A percentile compares a stretch with the other conserved stretches of the same genome.
Conservation (phyloP, 2,888 invertebrate genomes). For the Trichogramma dendrolimi region DNA sequence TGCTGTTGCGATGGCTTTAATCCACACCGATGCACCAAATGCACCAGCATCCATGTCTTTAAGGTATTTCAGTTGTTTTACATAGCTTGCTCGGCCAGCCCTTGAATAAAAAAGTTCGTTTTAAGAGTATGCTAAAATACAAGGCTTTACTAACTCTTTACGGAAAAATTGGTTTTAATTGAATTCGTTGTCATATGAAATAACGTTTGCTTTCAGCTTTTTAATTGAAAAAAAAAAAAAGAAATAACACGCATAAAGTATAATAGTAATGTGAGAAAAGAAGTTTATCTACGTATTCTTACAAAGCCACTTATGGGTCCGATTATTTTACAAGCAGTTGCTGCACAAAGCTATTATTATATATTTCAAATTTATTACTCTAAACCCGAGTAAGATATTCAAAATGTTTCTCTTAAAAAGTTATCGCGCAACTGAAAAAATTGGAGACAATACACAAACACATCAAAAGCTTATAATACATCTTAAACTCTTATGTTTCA, state of each 20-base stretch:
- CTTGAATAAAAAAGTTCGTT: conserved; percentile 41
- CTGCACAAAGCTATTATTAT: no score
- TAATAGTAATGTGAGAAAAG: no score
- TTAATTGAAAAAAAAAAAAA: background rate
- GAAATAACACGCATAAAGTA: background rate
- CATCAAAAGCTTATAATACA: no score
- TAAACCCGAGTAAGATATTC: no score
- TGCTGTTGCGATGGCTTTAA: conserved; percentile 53
- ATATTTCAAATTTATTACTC: no score
- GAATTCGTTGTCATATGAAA: background rate
- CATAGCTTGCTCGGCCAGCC: conserved; percentile 73
- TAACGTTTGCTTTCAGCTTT: background rate
- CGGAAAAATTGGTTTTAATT: background rate
- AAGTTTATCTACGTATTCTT: no score
- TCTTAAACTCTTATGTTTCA: no score
- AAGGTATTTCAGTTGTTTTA: conserved; percentile 54
- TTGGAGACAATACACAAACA: no score
- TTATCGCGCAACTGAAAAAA: no score
- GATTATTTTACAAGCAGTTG: no score
- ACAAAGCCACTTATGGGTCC: no score
- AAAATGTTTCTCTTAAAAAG: no score
- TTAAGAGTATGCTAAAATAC: background rate
- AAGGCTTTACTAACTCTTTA: background rate
- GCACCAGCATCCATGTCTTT: conserved; percentile 69
- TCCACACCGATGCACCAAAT: conserved; percentile 62